Evolutionary conservation across 2,797 vertebrate genomes (phyloP), one percentile per base, ranked within the genome.

Genomic region (Etheostoma perlongum): DNA sequence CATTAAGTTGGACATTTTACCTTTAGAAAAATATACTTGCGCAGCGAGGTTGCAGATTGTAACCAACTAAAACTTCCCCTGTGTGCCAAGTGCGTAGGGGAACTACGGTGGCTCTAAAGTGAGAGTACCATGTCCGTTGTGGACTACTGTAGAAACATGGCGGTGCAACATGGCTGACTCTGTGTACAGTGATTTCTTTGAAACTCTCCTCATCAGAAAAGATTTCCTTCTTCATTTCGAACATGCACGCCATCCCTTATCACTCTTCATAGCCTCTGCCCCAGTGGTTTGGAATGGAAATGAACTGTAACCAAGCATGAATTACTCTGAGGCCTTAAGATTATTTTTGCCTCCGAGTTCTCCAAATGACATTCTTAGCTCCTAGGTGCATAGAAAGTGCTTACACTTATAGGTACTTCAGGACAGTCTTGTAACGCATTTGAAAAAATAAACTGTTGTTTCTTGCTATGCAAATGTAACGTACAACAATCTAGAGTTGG

Each of bases 231-330:
- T 71, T 80, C 30, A 52, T 70, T 59, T 63, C 47, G 8, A 63
- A 46, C 63, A 19, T 40, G 12, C n/a, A 12, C 30, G 19, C 48
- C 49, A 40, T 8, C 33, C 18, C 11, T 13, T 65, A 61, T 64
- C 47, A 58, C 46, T 69, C 30, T 30, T 46, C 16, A 66, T 72
- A 54, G 55, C 66, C 51, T 74, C 54, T 65, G 70, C 15, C 6
- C 42, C 30, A 12, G 23, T 49, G 33, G 52, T 68, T 19, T 79
- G 54, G 52, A 75, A 74, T 54, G 51, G 66, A 85, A 84, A 76
- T 62, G n/a, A 54, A 76, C 47, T 16, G 12, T 44, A 69, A 33
- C 21, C 23, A 61, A 67, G 65, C 42, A 65, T 76, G 23, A 51
- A 53, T 18, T 78, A 47, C 18, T 62, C 36, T 72, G 60, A 69